Conservation (phyloP, 2,797 vertebrate species). For the Sebastes kiyomatsui region DNA sequence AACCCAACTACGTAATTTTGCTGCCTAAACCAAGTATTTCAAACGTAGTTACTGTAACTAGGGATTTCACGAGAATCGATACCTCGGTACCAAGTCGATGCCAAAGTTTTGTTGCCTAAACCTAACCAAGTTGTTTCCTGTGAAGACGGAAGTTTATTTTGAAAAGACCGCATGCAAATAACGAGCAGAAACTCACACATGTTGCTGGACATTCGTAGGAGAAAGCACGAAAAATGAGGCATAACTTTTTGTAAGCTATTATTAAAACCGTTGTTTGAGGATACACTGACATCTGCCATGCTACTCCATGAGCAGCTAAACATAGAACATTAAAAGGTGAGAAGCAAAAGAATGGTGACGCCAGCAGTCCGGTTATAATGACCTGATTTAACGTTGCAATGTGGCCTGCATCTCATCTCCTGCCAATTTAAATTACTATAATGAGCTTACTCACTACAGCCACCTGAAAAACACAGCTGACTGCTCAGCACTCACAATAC, state of each 20-base stretch:
- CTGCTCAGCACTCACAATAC: not conserved
- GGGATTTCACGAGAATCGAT: too few relatives aligned
- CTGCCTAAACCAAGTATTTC: not conserved
- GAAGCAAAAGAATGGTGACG: not conserved
- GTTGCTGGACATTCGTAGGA: not conserved
- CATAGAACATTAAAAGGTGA: not conserved
- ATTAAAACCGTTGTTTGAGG: not conserved
- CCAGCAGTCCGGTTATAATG: conserved; percentile 9
- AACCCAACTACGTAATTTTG: not conserved
- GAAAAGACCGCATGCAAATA: not conserved
- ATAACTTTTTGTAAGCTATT: not conserved
- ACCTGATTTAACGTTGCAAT: conserved; percentile 24
- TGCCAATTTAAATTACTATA: conserved; percentile 13
- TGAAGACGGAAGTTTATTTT: not conserved
- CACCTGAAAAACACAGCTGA: conserved; percentile 28
- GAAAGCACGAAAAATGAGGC: not conserved
- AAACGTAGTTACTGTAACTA: not conserved
- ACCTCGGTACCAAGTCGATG: too few relatives aligned
- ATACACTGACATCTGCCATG: not conserved
- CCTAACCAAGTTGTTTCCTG: too few relatives aligned
- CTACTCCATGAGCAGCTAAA: not conserved
- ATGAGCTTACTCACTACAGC: conserved; percentile 19
- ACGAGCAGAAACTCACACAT: not conserved
- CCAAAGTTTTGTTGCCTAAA: too few relatives aligned
- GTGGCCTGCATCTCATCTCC: conserved; percentile 32